Evolutionary conservation across 2,113 vertebrate species (phyloP), one percentile per base, ranked within the genome.

Genomic region (Macroglossus sobrinus): DNA sequence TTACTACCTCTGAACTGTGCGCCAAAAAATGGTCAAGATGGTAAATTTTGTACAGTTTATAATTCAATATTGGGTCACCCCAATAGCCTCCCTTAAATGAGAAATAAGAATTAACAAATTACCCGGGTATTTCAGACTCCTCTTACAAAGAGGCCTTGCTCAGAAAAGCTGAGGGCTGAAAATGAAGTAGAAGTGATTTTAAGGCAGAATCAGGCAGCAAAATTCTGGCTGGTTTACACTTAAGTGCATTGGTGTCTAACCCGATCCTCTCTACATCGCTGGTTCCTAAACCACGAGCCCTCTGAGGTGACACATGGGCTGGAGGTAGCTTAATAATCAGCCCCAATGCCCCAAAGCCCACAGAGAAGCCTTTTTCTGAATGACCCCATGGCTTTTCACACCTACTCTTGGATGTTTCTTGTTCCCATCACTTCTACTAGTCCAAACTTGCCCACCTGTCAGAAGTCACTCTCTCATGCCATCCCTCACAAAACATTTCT

Each of bases 191-290:
- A 7, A 5, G 16, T 12, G 28, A 21, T 45, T 55, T 61, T 22
- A 26, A 40, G 55, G 11, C 2, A 38, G 15, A 64, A 18, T 4
- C 38, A 59, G 45, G 26, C 8, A 10, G 4, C 8, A 35, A 28
- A n/a, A 50, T 40, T 55, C 84, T 5, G 40, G 64, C 76, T 9
- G 0, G 16, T 26, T 43, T 26, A 15, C 12, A 4, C 33, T 2
- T 16, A 22, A 43, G 14, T 9, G 24, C 24, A 5, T 8, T 2
- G 0, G n/a, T 2, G 21, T 63, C 71, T 11, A 21, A 14, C 63
- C 4, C 2, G 5, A 43, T n/a, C 15, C 15, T 35, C 53, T 61
- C 64, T 12, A 2, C 3, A 47, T 4, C 0, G 0, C 63, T 61
- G 66, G 26, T 40, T 14, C 22, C 75, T n/a, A 30, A 33, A 22